Conservation (phyloP, 92 coral and sea anemone genomes). For the Epizoanthus fatuus region DNA sequence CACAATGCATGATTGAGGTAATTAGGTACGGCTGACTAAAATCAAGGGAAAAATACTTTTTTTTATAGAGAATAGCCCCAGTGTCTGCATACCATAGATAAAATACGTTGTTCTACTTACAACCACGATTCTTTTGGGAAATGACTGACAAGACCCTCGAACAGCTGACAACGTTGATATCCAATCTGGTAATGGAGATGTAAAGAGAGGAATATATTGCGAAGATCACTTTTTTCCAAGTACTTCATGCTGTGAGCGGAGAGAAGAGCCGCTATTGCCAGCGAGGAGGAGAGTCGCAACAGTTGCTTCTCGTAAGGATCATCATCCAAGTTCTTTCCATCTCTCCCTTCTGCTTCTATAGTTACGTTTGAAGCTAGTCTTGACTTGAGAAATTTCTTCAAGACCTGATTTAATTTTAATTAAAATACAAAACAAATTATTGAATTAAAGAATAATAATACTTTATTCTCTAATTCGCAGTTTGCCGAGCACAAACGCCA, state of each 20-base stretch:
- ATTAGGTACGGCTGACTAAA: neutral
- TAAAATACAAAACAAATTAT: no score
- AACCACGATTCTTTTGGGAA: neutral
- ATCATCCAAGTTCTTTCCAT: conserved; percentile 3
- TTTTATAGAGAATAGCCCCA: no score
- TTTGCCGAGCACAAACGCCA: no score
- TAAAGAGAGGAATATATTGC: conserved; percentile 4
- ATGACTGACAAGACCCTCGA: conserved; percentile 11
- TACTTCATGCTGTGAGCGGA: neutral
- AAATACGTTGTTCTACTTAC: neutral
- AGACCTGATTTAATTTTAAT: neutral
- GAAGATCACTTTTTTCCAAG: conserved; percentile 24
- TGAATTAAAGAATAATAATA: no score
- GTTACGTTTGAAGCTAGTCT: neutral
- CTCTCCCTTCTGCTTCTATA: conserved; percentile 18
- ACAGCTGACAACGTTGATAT: conserved; percentile 15
- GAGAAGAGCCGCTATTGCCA: conserved; percentile 32
- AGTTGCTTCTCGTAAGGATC: conserved; percentile 12
- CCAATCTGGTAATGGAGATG: conserved; percentile 5
- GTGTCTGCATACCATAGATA: no score
- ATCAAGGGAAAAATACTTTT: neutral
- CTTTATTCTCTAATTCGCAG: no score
- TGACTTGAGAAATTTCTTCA: conserved; percentile 24
- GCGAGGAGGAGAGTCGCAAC: conserved; percentile 1
- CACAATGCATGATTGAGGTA: neutral